These are phyloP conservation scores for Hestina assimilis DNA, from an alignment of 1,140 invertebrate species.

Conservation along the genomic window DNA sequence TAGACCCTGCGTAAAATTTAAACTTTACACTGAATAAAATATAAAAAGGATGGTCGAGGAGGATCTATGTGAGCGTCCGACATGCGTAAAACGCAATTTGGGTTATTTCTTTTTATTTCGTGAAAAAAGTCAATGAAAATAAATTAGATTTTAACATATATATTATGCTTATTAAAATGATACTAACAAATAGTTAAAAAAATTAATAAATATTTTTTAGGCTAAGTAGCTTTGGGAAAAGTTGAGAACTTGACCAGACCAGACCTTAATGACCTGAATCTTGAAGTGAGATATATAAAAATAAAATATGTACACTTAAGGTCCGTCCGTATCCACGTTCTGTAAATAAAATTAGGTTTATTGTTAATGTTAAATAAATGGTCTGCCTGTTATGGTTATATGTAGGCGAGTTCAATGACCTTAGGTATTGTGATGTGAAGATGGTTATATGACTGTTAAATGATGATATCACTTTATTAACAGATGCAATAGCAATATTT, in stretches of 20 bases:
- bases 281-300: background rate
- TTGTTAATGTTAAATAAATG: slow-evolving; percentile 25
- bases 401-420: slow-evolving; percentile 34
- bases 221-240: background rate
- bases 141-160: too few relatives aligned
- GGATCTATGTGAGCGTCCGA: too few relatives aligned
- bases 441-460: slow-evolving; percentile 26
- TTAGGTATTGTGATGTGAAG: slow-evolving; percentile 26
- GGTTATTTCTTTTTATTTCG: too few relatives aligned
- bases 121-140: too few relatives aligned
- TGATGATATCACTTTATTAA: slow-evolving; percentile 33
- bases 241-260: background rate
- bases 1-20: too few relatives aligned
- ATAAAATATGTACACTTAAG: slow-evolving; percentile 11
- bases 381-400: slow-evolving; percentile 17
- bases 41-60: too few relatives aligned
- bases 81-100: too few relatives aligned
- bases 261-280: background rate
- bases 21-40: too few relatives aligned
- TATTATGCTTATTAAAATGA: too few relatives aligned
- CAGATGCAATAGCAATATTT: slow-evolving; percentile 5
- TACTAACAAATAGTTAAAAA: too few relatives aligned
- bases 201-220: too few relatives aligned
- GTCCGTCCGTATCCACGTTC: slow-evolving; percentile 22
- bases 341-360: slow-evolving; percentile 27